Evolutionary conservation across 2,113 vertebrate species (phyloP), one percentile per base, ranked within the genome.

Genomic region (Myodes glareolus): DNA sequence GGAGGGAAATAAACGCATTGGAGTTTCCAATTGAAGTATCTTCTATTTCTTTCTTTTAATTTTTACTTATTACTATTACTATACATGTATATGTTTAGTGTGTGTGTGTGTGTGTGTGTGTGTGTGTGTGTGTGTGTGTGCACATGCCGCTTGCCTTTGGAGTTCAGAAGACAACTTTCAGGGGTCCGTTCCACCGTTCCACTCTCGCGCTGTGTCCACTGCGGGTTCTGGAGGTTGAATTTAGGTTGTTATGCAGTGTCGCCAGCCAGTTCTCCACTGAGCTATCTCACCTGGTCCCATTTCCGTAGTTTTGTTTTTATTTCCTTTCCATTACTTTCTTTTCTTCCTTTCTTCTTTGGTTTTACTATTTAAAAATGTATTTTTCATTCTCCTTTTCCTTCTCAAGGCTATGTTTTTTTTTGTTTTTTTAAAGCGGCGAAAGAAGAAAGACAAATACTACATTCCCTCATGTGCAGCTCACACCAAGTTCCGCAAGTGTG

Each of bases 1-100:
- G n/a, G 45, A 23, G 3, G 50, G 31, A 67, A 73, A 82, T n/a
- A 27, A 87, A 67, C 7, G 2, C 11, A 12, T 8, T 52, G 42
- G 50, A 31, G 45, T 9, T 19, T 9, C 31, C 0, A 2, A 9
- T 47, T 21, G 27, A 85, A 52, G 14, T 0, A 5, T 6, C 33
- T 67, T 86, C 5, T 33, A 47, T 67, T 47, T 67, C 16, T 42
- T 61, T 63, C 13, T 85, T 85, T 21, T 63, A 31, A 31, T 29
- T 45, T 45, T 45, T 65, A 39, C 7, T 29, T 61, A n/a, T 63
- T 58, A 29, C 23, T 63, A 42, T 86, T 29, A 33, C 16, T 86
- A 7, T 58, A 36, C n/a, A 55, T 36, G 33, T 39, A 11, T 13
- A 25, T 58, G 80, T n/a, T 82, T 36, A 23, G 77, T 52, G 39